phyloP scores from a whole-genome alignment of 2,797 vertebrate species.

The Characodon lateralis region DNA sequence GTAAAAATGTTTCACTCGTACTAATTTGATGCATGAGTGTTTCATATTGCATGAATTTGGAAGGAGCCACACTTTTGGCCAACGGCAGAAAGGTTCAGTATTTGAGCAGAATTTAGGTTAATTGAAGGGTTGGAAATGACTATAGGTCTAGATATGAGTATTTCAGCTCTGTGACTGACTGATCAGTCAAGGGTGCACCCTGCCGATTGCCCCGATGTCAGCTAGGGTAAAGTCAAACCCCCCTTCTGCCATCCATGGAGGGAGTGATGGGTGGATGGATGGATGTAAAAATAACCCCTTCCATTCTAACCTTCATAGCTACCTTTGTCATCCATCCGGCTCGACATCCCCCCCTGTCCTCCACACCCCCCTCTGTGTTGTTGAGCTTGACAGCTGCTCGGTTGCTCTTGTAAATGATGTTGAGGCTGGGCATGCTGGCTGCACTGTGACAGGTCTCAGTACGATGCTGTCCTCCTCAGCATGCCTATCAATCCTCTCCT shows the following conservation, averaged over 20 bases:
- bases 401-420: constrained; percentile 44
- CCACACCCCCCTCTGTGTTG: constrained; percentile 29
- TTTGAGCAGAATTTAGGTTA: constrained; percentile 12
- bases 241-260: background rate
- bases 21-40: background rate
- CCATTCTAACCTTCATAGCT: constrained; percentile 13
- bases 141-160: constrained; percentile 3
- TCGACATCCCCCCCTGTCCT: constrained; percentile 23
- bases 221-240: background rate
- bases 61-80: background rate
- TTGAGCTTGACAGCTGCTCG: constrained; percentile 61
- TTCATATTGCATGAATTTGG: constrained; percentile 4
- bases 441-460: constrained; percentile 63
- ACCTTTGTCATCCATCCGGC: constrained; percentile 21
- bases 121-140: constrained; percentile 12
- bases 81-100: constrained; percentile 6
- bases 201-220: constrained; percentile 5
- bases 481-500: constrained; percentile 54
- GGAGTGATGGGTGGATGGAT: constrained; percentile 1
- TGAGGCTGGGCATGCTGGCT: constrained; percentile 40
- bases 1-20: background rate
- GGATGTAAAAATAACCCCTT: constrained; percentile 43
- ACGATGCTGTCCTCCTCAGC: constrained; percentile 52
- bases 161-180: constrained; percentile 26
- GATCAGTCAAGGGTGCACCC: constrained; percentile 23